Conservation (phyloP, 2,888 invertebrate genomes). For the Scaptomyza tumidula region DNA sequence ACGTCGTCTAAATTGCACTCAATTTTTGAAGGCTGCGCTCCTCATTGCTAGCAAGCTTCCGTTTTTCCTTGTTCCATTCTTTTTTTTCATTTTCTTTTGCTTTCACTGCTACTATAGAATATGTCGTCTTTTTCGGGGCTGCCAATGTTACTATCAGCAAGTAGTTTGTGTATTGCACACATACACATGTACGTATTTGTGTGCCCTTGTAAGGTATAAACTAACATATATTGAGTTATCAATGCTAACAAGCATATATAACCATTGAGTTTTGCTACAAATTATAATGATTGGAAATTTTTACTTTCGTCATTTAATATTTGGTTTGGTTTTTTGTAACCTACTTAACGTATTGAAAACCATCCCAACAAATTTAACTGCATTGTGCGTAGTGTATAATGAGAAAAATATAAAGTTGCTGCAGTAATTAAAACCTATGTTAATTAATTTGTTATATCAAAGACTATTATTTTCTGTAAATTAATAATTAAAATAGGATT, state of each 20-base stretch:
- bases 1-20: constrained; percentile 78
- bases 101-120: constrained; percentile 32
- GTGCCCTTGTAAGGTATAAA: constrained; percentile 38
- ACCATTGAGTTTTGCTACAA: neutral
- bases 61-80: constrained; percentile 40
- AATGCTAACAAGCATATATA: constrained; percentile 10
- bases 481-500: no score
- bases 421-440: no score
- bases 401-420: no score
- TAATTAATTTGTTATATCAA: no score
- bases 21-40: constrained; percentile 78
- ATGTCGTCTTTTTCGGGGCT: constrained; percentile 52
- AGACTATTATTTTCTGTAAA: no score
- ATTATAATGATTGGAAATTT: neutral
- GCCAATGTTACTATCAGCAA: constrained; percentile 55
- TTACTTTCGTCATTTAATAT: neutral
- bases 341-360: no score
- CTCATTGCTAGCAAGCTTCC: constrained; percentile 45
- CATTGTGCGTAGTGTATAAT: no score
- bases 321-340: no score
- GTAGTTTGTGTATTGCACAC: neutral
- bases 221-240: constrained; percentile 10
- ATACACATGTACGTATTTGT: neutral
- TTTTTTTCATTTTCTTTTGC: constrained; percentile 15
- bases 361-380: no score